These are phyloP conservation scores for Isoperla grammatica DNA, from an alignment of 2,888 invertebrate species.

Conservation along the genomic window DNA sequence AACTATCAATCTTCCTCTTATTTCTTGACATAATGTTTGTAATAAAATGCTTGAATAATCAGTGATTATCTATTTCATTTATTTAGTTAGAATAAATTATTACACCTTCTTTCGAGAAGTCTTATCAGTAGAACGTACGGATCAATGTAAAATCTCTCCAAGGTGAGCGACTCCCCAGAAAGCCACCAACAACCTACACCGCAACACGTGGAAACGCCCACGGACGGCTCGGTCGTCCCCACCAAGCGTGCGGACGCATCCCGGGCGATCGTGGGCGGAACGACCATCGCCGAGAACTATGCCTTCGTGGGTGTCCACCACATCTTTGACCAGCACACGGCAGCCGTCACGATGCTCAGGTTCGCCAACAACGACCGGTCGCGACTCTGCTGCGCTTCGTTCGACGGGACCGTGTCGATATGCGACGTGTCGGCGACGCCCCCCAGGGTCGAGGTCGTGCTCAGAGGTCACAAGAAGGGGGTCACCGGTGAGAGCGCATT, in stretches of 20 bases:
- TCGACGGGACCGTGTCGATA: slow-evolving; percentile 73
- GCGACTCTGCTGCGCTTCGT: slow-evolving; percentile 70
- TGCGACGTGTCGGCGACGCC: slow-evolving; percentile 69
- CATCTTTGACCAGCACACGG: slow-evolving; percentile 76
- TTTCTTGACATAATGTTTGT: no score
- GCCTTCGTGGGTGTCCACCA: slow-evolving; percentile 84
- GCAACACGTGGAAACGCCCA: slow-evolving; percentile 23
- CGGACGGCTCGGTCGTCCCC: slow-evolving; percentile 45
- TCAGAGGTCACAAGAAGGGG: slow-evolving; percentile 70
- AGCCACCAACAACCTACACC: slow-evolving; percentile 19
- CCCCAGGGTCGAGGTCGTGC: slow-evolving; percentile 62
- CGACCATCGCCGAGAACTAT: slow-evolving; percentile 71
- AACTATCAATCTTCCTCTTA: no score
- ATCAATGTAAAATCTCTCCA: not conserved
- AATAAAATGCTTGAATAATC: no score
- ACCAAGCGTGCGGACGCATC: slow-evolving; percentile 55
- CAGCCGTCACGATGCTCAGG: slow-evolving; percentile 69
- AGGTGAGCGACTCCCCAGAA: slow-evolving; percentile 36
- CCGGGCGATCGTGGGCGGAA: slow-evolving; percentile 56
- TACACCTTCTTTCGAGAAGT: no score
- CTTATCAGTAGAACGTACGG: not conserved
- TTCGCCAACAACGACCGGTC: slow-evolving; percentile 82
- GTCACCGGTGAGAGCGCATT: slow-evolving; percentile 60
- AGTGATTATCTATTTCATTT: no score
- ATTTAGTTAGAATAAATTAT: no score